phyloP scores from a whole-genome alignment of 2,113 vertebrate genomes.

The Chionodraco myersi region DNA sequence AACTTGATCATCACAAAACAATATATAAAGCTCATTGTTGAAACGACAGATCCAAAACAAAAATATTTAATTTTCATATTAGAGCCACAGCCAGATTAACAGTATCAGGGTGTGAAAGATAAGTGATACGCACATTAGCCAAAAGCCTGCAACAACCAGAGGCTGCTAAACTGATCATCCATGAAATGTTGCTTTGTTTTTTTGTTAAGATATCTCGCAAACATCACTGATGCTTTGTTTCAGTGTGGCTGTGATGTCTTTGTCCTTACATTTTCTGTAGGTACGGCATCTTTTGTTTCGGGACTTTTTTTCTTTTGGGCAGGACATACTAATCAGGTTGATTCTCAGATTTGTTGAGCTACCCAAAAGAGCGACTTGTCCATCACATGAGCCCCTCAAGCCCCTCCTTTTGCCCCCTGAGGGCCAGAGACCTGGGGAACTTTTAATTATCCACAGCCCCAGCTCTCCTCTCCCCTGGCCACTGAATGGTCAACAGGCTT shows the following conservation, averaged over 20 bases:
- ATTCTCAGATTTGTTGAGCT: slow-evolving; percentile 10
- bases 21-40: not conserved
- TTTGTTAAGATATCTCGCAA: not conserved
- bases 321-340: not conserved
- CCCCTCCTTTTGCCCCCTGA: slow-evolving; percentile 83
- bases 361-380: slow-evolving; percentile 41
- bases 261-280: not conserved
- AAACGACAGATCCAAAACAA: slow-evolving; percentile 18
- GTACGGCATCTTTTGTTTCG: not conserved
- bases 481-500: slow-evolving; percentile 92
- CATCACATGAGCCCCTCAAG: slow-evolving; percentile 42
- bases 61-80: slow-evolving; percentile 41
- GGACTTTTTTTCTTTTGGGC: not conserved
- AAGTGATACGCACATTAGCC: slow-evolving; percentile 38
- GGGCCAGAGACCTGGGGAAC: slow-evolving; percentile 90
- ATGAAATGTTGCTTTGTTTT: slow-evolving; percentile 16
- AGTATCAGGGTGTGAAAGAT: slow-evolving; percentile 38
- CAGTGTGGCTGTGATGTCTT: not conserved
- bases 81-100: slow-evolving; percentile 42
- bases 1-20: not conserved
- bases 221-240: slow-evolving; percentile 19
- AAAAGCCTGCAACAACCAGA: slow-evolving; percentile 31
- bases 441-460: slow-evolving; percentile 92
- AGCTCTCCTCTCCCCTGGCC: slow-evolving; percentile 74
- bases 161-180: slow-evolving; percentile 34